These are phyloP conservation scores for Macroramphosus scolopax DNA, from an alignment of 2,797 vertebrate species.

Conservation along the genomic window DNA sequence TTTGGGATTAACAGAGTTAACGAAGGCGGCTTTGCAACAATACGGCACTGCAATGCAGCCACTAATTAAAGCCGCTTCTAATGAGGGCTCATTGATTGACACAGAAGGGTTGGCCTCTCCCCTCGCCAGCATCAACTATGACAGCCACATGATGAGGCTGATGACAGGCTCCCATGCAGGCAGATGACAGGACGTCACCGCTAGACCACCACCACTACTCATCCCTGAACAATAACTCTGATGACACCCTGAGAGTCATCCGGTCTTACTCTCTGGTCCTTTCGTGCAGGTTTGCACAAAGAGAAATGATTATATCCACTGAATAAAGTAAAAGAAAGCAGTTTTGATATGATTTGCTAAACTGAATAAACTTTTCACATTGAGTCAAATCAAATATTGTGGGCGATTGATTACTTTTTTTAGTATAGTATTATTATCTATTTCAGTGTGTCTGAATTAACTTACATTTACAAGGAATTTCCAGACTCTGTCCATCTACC, in stretches of 20 bases:
- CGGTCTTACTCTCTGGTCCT: conserved; percentile 32
- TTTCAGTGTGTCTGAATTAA: neutral
- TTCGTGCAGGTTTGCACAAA: conserved; percentile 27
- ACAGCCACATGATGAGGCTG: conserved; percentile 81
- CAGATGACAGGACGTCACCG: conserved; percentile 75
- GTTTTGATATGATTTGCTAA: too few relatives aligned
- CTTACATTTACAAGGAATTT: conserved; percentile 16
- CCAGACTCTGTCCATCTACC: conserved; percentile 29
- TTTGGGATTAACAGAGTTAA: conserved; percentile 75
- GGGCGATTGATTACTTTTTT: too few relatives aligned
- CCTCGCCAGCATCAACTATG: conserved; percentile 77
- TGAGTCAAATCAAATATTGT: too few relatives aligned
- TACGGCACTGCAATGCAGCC: conserved; percentile 62
- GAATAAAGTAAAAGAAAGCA: too few relatives aligned
- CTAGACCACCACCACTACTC: conserved; percentile 57
- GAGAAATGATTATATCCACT: conserved; percentile 9
- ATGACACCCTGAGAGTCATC: conserved; percentile 50
- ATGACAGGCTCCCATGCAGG: conserved; percentile 77
- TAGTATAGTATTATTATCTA: too few relatives aligned
- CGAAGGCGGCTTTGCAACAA: conserved; percentile 65
- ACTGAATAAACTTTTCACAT: too few relatives aligned
- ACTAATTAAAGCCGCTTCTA: conserved; percentile 81
- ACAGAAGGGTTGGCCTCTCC: conserved; percentile 77
- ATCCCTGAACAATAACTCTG: conserved; percentile 44
- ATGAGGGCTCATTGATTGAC: conserved; percentile 83